Evolutionary conservation across 2,888 invertebrate species (phyloP).

Genomic region (Pseudococcus viburni): DNA sequence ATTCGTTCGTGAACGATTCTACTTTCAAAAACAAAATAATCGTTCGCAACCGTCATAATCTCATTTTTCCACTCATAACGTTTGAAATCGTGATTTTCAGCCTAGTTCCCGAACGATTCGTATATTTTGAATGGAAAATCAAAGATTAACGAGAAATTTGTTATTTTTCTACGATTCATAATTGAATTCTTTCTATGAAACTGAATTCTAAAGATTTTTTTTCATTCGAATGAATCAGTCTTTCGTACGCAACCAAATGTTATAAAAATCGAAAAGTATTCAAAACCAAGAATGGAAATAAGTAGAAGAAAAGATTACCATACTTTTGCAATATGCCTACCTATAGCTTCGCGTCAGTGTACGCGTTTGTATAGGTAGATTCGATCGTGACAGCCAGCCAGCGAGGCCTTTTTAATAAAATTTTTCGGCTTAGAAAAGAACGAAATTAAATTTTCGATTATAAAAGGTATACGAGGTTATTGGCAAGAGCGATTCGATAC

Average conservation of each 20-base stretch:
- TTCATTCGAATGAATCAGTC: not conserved
- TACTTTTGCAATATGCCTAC: not conserved
- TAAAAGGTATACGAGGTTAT: not conserved
- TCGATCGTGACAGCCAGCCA: not conserved
- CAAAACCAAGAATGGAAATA: not conserved
- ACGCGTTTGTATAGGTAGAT: not conserved
- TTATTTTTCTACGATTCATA: too few species aligned
- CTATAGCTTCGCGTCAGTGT: not conserved
- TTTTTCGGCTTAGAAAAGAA: slow-evolving; percentile 5
- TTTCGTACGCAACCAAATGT: not conserved
- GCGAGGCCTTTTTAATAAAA: slow-evolving; percentile 17
- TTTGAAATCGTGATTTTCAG: not conserved
- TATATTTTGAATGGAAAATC: too few species aligned
- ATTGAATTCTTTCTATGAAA: too few species aligned
- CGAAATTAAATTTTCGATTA: slow-evolving; percentile 28
- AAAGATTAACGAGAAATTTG: too few species aligned
- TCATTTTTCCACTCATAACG: not conserved
- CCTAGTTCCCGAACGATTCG: not conserved
- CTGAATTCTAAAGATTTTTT: not conserved
- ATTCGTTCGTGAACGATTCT: not conserved
- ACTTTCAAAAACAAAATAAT: too few species aligned
- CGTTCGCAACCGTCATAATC: too few species aligned
- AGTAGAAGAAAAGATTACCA: not conserved
- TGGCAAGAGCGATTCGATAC: not conserved
- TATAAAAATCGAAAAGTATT: not conserved